Evolutionary conservation across 2,113 vertebrate genomes (phyloP).

Genomic region (Lagopus muta): DNA sequence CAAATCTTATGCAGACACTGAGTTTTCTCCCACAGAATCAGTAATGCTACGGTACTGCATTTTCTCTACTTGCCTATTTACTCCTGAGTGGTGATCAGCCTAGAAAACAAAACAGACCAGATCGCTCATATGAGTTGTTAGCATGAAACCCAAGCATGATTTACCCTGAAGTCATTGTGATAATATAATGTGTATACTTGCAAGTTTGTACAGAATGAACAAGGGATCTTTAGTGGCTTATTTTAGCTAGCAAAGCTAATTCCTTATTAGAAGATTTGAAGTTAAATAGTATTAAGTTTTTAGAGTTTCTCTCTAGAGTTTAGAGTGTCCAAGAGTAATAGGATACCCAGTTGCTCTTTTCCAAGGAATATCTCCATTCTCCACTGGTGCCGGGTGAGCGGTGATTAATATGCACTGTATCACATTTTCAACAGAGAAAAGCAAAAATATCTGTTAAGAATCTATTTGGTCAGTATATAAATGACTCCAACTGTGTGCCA

Average conservation of each 20-base stretch:
- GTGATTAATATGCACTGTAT: not conserved
- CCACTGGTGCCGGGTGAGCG: not conserved
- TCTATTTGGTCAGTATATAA: not conserved
- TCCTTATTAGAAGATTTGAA: not conserved
- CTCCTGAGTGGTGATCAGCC: not conserved
- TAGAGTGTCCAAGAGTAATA: not conserved
- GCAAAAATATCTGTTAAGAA: not conserved
- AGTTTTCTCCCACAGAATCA: not conserved
- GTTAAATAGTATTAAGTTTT: not conserved
- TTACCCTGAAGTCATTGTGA: not conserved
- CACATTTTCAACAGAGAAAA: not conserved
- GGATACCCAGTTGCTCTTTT: not conserved
- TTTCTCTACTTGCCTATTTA: not conserved
- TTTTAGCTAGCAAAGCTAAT: not conserved
- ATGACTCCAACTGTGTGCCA: not conserved
- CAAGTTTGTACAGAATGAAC: not conserved
- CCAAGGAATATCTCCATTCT: not conserved
- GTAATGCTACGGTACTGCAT: not conserved
- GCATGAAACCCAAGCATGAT: rapidly evolving
- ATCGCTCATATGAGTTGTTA: not conserved
- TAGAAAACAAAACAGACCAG: not conserved
- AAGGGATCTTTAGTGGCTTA: not conserved
- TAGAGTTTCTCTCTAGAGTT: not conserved
- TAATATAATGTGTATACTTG: not conserved
- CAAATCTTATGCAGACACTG: not conserved